These are phyloP conservation scores for Microtus ochrogaster DNA, from an alignment of 2,113 vertebrate genomes.

Conservation along the genomic window DNA sequence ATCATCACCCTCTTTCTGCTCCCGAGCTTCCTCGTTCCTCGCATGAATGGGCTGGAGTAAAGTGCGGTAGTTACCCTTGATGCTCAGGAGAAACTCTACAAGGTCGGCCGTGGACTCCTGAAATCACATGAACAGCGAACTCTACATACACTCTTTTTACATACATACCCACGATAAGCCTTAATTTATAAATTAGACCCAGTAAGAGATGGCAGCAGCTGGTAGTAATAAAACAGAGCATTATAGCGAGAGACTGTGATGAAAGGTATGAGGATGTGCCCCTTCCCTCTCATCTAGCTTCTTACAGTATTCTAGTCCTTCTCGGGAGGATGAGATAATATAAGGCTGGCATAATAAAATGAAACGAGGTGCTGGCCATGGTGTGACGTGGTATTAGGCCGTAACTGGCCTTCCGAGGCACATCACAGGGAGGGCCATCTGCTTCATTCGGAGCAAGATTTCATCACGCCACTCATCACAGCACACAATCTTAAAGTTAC, in stretches of 20 bases:
- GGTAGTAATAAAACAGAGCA: not conserved
- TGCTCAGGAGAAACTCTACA: not conserved
- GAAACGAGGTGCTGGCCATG: not conserved
- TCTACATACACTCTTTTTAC: not conserved
- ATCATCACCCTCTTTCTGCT: not conserved
- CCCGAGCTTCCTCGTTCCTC: conserved; percentile 1
- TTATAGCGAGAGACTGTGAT: not conserved
- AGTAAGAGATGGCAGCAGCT: not conserved
- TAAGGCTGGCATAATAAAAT: not conserved
- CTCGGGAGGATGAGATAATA: not conserved
- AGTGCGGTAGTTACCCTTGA: not conserved
- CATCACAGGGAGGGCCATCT: not conserved
- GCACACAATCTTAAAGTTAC: not conserved
- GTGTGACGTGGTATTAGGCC: not conserved
- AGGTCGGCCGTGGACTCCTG: not conserved
- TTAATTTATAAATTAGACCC: not conserved
- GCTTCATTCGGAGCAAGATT: not conserved
- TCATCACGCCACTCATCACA: not conserved
- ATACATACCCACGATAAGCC: not conserved
- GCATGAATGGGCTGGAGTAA: not conserved
- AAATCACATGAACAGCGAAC: not conserved
- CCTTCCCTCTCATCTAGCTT: not conserved
- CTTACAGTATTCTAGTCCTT: not conserved
- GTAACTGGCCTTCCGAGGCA: not conserved
- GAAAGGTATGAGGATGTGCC: not conserved